Percentiles rank a stretch among this genome's conserved stretches.
phyloP scores from a whole-genome alignment of 1,140 invertebrate genomes.

The Leptopilina boulardi region DNA sequence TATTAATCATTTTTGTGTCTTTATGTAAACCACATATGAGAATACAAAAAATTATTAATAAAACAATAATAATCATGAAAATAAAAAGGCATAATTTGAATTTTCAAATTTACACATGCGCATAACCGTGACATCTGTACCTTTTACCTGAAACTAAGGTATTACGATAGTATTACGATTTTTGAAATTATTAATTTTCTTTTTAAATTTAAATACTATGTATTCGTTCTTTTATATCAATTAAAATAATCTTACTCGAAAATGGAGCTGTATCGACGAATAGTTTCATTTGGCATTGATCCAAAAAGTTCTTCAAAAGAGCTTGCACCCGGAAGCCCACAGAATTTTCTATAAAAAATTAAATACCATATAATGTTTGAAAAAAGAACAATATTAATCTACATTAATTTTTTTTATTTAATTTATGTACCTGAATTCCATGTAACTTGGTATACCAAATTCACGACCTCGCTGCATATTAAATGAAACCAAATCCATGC shows the following conservation, averaged over 20 bases:
- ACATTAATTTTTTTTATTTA: neutral
- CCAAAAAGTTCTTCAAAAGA: constrained; percentile 91
- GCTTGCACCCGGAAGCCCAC: constrained; percentile 87
- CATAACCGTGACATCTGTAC: too few species aligned
- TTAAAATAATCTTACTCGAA: constrained; percentile 80
- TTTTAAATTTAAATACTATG: constrained; percentile 16
- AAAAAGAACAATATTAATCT: neutral
- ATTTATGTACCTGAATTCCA: constrained; percentile 83
- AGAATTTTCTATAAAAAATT: constrained; percentile 84
- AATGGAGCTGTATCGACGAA: constrained; percentile 84
- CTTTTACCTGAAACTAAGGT: too few species aligned
- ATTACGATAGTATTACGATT: too few species aligned
- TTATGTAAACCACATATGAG: too few species aligned
- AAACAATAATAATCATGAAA: too few species aligned
- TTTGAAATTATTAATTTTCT: too few species aligned
- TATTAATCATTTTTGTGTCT: too few species aligned
- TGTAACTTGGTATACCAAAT: constrained; percentile 94
- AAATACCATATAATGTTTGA: constrained; percentile 10
- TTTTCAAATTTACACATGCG: too few species aligned
- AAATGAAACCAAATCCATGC: constrained; percentile 94
- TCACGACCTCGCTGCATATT: constrained; percentile 96
- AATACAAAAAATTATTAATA: too few species aligned
- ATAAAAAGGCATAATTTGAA: too few species aligned
- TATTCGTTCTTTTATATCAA: neutral
- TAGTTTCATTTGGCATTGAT: constrained; percentile 92